A percentile compares a stretch with the other conserved stretches of the same genome.
Conservation (phyloP, 2,113 vertebrate species). For the Saguinus midas region DNA sequence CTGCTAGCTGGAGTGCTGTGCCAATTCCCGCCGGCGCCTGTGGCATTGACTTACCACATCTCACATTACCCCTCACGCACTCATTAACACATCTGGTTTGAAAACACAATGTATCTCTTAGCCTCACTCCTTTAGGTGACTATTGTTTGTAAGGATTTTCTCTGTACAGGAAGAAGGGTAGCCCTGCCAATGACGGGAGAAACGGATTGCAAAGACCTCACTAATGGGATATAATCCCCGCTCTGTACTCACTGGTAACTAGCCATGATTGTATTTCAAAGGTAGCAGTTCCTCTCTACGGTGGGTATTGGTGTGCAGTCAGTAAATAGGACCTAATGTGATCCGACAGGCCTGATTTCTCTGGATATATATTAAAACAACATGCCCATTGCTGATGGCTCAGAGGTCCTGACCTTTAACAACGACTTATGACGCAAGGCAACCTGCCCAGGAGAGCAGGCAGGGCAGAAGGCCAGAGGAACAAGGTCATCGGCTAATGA, state of each 20-base stretch:
- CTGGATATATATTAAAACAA: slow-evolving; percentile 82
- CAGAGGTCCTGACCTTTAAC: slow-evolving; percentile 89
- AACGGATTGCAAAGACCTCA: slow-evolving; percentile 56
- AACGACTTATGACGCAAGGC: slow-evolving; percentile 87
- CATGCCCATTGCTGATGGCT: slow-evolving; percentile 82
- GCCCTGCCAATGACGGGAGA: slow-evolving; percentile 67
- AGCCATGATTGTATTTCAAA: slow-evolving; percentile 74
- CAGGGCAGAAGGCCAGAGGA: slow-evolving; percentile 86
- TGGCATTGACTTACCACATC: not conserved
- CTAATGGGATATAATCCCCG: slow-evolving; percentile 65
- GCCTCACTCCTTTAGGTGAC: not conserved
- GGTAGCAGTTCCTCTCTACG: slow-evolving; percentile 70
- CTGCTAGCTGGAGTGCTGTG: not conserved
- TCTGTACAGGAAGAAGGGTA: slow-evolving; percentile 24
- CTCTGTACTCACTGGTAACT: slow-evolving; percentile 40
- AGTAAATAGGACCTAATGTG: slow-evolving; percentile 79
- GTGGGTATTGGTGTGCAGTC: slow-evolving; percentile 37
- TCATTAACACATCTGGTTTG: not conserved
- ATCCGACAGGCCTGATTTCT: slow-evolving; percentile 82
- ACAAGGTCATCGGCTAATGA: slow-evolving; percentile 91
- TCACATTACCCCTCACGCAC: accelerated
- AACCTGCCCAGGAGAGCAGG: slow-evolving; percentile 87
- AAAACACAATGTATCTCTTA: not conserved
- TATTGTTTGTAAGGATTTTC: slow-evolving; percentile 71
- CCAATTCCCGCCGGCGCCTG: accelerated